Conservation (phyloP, 2,797 vertebrate species). For the Sebastes goodei region DNA sequence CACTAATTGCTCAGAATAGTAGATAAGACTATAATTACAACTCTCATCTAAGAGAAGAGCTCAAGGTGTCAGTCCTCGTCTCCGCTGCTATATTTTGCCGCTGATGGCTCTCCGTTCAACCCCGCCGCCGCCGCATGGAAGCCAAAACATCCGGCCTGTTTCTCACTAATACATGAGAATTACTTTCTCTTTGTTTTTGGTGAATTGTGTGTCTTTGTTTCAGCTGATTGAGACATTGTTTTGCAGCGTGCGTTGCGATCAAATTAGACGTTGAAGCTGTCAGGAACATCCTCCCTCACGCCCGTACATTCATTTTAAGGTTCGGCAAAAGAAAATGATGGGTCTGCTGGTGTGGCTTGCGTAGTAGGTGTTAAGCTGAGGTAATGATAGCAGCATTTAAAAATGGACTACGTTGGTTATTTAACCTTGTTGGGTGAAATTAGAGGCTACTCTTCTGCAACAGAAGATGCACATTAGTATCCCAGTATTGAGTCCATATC, state of each 20-base stretch:
- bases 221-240: conserved; percentile 5
- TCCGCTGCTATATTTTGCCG: conserved; percentile 14
- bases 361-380: not conserved
- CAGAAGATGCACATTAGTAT: not conserved
- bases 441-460: not conserved
- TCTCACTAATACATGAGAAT: not conserved
- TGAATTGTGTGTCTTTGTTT: not conserved
- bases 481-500: not conserved
- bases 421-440: not conserved
- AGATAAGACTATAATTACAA: conserved; percentile 73
- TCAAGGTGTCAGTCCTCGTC: conserved; percentile 44
- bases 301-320: not conserved
- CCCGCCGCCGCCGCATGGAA: not conserved
- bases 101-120: conserved; percentile 1
- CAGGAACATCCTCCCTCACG: not conserved
- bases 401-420: not conserved
- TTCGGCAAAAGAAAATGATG: not conserved
- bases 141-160: not conserved
- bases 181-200: conserved; percentile 4
- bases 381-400: too few relatives aligned
- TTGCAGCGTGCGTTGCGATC: not conserved
- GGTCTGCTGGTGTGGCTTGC: not conserved
- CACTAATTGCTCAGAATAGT: conserved; percentile 61
- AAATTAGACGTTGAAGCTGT: not conserved
- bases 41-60: conserved; percentile 47